A percentile compares a stretch with the other conserved stretches of the same genome.
Evolutionary conservation across 2,797 vertebrate species (phyloP).

Genomic region (Alcedo atthis): DNA sequence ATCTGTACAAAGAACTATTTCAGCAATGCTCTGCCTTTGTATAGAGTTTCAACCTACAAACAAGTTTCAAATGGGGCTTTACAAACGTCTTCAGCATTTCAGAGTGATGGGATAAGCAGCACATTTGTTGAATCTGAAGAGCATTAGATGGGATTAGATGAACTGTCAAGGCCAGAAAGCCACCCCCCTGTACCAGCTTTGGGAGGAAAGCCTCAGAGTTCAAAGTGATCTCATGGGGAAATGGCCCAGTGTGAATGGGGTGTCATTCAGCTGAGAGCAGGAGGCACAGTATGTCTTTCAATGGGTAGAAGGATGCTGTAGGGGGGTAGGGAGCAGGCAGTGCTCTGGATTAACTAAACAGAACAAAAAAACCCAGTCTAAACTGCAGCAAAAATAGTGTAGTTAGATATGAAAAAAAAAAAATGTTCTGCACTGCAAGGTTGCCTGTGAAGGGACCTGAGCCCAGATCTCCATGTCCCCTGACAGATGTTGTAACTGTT

Average conservation of each 20-base stretch:
- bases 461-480: background rate
- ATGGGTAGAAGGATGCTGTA: background rate
- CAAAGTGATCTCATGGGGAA: conserved; percentile 2
- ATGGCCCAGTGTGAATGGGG: background rate
- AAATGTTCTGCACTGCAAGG: background rate
- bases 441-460: background rate
- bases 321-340: background rate
- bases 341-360: background rate
- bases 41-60: background rate
- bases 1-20: conserved; percentile 46
- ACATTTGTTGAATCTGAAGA: background rate
- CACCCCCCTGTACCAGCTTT: background rate
- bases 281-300: background rate
- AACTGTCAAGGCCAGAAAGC: background rate
- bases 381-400: background rate
- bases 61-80: background rate
- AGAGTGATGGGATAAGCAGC: background rate
- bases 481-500: background rate
- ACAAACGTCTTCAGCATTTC: background rate
- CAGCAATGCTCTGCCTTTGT: conserved; percentile 49
- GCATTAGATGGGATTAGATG: conserved; percentile 9
- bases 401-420: background rate
- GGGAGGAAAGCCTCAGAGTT: background rate
- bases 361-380: background rate
- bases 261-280: background rate